A percentile compares a stretch with the other conserved stretches of the same genome.
phyloP scores from a whole-genome alignment of 2,113 vertebrate species.

The Coracopsis vasa region DNA sequence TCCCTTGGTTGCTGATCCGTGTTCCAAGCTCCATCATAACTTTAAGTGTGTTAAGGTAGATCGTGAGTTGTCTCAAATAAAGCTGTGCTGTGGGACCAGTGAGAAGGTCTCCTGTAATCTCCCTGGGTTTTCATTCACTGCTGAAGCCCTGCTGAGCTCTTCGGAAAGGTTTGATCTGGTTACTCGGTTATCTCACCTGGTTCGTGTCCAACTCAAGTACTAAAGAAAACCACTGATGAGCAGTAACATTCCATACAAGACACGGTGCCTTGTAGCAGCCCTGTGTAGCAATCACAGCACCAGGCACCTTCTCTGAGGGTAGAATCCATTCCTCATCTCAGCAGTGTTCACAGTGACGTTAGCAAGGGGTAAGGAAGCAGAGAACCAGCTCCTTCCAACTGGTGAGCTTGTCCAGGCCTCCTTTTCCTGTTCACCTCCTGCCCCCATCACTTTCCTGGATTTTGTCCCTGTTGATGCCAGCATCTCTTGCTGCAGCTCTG shows the following conservation, averaged over 20 bases:
- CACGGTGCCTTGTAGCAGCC: not conserved
- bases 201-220: rapidly evolving
- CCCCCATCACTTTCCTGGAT: not conserved
- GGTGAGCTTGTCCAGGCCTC: not conserved
- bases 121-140: not conserved
- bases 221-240: not conserved
- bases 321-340: not conserved
- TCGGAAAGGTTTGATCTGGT: not conserved
- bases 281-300: not conserved
- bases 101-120: not conserved
- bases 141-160: not conserved
- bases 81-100: not conserved
- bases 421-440: not conserved
- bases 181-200: not conserved
- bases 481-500: not conserved
- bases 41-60: not conserved
- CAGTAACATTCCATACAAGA: not conserved
- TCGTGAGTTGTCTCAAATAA: not conserved
- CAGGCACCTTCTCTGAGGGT: not conserved
- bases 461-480: not conserved
- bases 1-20: not conserved
- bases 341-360: not conserved
- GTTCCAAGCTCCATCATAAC: not conserved
- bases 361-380: not conserved
- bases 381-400: not conserved